Percentiles rank a stretch among this genome's conserved stretches.
Conservation (phyloP, 2,113 vertebrate species). For the Dromas ardeola region DNA sequence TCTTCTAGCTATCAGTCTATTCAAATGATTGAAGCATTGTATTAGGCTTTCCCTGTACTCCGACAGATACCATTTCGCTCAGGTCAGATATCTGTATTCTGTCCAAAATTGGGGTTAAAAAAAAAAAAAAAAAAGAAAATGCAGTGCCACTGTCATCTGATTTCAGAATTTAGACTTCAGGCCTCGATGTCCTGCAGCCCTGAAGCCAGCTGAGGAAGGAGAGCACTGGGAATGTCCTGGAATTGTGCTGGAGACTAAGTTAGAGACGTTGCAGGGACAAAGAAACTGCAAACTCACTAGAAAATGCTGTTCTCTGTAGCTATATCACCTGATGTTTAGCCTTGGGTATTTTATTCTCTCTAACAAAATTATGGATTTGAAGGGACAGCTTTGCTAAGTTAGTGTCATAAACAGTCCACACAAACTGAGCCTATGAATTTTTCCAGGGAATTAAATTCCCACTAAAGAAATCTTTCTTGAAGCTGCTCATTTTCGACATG, state of each 20-base stretch:
- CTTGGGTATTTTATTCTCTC: not conserved
- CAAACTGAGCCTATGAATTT: not conserved
- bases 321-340: not conserved
- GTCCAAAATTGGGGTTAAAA: not conserved
- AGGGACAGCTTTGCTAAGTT: not conserved
- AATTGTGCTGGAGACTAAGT: not conserved
- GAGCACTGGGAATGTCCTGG: not conserved
- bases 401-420: not conserved
- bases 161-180: not conserved
- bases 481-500: not conserved
- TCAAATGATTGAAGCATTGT: not conserved
- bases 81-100: not conserved
- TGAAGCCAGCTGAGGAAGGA: not conserved
- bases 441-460: not conserved
- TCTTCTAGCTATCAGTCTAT: not conserved
- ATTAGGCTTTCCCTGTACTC: not conserved
- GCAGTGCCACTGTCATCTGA: not conserved
- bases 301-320: not conserved
- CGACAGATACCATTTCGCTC: not conserved
- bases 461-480: not conserved
- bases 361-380: not conserved
- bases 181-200: not conserved
- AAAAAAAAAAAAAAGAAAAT: not conserved
- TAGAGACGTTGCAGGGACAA: not conserved
- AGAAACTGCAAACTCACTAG: not conserved